phyloP scores from a whole-genome alignment of 2,888 invertebrate genomes.

The Hartigia nigra region DNA sequence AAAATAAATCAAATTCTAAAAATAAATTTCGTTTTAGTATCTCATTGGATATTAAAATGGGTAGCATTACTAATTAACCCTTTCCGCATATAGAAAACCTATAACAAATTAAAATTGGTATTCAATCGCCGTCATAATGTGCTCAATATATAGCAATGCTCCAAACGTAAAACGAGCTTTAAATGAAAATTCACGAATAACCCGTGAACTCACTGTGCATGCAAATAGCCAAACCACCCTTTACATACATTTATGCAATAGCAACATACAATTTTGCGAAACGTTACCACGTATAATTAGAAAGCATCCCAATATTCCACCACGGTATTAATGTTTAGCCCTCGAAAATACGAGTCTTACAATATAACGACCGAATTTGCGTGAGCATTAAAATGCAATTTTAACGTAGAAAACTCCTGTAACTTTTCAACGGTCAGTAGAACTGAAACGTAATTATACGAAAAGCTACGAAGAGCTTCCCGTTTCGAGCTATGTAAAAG shows the following conservation, averaged over 20 bases:
- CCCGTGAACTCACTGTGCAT: not conserved
- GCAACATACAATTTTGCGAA: not conserved
- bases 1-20: not conserved
- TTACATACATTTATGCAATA: not conserved
- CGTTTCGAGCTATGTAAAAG: not conserved
- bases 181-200: not conserved
- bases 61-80: not conserved
- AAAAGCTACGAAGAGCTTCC: too few relatives aligned
- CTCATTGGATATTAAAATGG: not conserved
- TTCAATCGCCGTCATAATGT: too few relatives aligned
- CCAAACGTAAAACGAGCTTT: not conserved
- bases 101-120: too few relatives aligned
- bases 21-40: not conserved
- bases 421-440: not conserved
- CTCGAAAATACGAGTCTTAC: not conserved
- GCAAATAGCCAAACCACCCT: not conserved
- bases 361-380: not conserved
- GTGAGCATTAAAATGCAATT: not conserved
- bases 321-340: not conserved
- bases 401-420: not conserved
- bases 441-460: not conserved
- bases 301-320: not conserved
- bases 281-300: not conserved
- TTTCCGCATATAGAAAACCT: too few relatives aligned
- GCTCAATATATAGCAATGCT: not conserved